A percentile compares a stretch with the other conserved stretches of the same genome.
Conservation (phyloP, 2,888 invertebrate genomes). For the Caenorhabditis doughertyi region DNA sequence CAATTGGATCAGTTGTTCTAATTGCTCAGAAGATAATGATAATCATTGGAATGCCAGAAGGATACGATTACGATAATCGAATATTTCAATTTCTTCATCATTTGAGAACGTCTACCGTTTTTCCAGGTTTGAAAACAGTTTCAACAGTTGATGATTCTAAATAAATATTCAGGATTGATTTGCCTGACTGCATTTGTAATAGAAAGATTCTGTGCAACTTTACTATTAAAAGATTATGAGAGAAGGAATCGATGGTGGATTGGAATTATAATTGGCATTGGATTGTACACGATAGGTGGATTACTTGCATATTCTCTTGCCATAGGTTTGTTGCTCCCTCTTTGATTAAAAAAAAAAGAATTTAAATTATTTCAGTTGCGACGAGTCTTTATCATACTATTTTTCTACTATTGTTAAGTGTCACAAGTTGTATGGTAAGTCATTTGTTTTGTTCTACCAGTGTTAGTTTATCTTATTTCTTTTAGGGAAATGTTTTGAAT, state of each 20-base stretch:
- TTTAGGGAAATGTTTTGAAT: conserved; percentile 53
- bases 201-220: conserved; percentile 53
- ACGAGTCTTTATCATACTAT: conserved; percentile 45
- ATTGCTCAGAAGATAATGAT: conserved; percentile 48
- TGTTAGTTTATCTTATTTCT: not conserved
- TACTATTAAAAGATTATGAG: conserved; percentile 45
- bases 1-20: conserved; percentile 32
- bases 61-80: conserved; percentile 25
- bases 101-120: conserved; percentile 36
- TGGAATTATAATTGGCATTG: conserved; percentile 41
- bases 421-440: conserved; percentile 39
- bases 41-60: conserved; percentile 5
- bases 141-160: not conserved
- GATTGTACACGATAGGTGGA: conserved; percentile 33
- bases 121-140: conserved; percentile 32
- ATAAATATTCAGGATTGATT: conserved; percentile 23
- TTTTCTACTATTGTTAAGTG: conserved; percentile 35
- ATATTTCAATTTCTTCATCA: conserved; percentile 43
- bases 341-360: conserved; percentile 1
- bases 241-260: conserved; percentile 39
- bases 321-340: not conserved
- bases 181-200: conserved; percentile 56
- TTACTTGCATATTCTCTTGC: conserved; percentile 52
- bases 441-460: too few species aligned
- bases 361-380: conserved; percentile 25